Percentiles rank a stretch among this genome's conserved stretches.
These are phyloP conservation scores for Hyposoter didymator DNA, from an alignment of 2,888 invertebrate genomes.

Conservation along the genomic window DNA sequence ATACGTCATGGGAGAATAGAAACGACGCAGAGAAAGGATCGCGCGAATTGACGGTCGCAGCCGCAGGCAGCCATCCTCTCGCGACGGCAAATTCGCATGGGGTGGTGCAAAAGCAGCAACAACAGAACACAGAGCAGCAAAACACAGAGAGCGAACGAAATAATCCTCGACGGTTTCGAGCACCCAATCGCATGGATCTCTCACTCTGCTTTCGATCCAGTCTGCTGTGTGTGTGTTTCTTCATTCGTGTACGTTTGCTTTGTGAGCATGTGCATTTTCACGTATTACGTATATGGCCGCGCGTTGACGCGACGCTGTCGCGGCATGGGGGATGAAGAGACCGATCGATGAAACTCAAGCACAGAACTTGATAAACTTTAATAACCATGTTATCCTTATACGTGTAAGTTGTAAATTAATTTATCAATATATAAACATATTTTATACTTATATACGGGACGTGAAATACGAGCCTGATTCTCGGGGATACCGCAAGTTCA, in stretches of 20 bases:
- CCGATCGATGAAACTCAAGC: constrained; percentile 69
- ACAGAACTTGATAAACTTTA: constrained; percentile 66
- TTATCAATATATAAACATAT: background rate
- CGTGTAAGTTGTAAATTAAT: constrained; percentile 4
- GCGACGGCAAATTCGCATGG: constrained; percentile 34
- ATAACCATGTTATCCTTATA: constrained; percentile 58
- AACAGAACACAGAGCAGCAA: constrained; percentile 23
- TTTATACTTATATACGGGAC: background rate
- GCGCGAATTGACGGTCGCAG: constrained; percentile 55
- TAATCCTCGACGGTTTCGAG: constrained; percentile 68
- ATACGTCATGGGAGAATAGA: constrained; percentile 33
- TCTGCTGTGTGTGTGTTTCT: background rate
- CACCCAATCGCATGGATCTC: constrained; percentile 70
- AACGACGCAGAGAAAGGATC: constrained; percentile 49
- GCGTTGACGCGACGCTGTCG: constrained; percentile 35
- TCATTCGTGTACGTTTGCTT: constrained; percentile 1
- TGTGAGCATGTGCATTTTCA: constrained; percentile 6
- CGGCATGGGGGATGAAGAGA: constrained; percentile 59
- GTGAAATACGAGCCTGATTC: constrained; percentile 5
- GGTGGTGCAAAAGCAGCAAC: constrained; percentile 34
- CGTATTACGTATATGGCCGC: background rate
- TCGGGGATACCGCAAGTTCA: background rate
- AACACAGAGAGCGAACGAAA: constrained; percentile 56
- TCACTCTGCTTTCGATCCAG: constrained; percentile 38
- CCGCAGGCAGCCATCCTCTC: constrained; percentile 34